These are phyloP conservation scores for Micrastur ruficollis DNA, from an alignment of 2,797 vertebrate species.

Conservation along the genomic window DNA sequence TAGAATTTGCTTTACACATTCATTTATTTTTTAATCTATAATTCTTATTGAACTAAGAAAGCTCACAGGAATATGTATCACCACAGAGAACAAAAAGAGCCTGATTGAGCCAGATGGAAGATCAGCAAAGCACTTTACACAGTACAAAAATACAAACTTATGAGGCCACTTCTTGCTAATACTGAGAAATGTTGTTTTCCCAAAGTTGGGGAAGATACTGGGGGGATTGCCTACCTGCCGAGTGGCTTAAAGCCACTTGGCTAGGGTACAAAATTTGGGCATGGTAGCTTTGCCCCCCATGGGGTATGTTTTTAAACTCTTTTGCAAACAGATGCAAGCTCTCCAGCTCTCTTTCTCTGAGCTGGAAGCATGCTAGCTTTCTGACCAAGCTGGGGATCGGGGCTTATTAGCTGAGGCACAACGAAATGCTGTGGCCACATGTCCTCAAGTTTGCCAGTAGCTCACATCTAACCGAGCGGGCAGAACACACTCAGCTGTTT, in stretches of 20 bases:
- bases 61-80: conserved; percentile 28
- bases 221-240: fast-evolving
- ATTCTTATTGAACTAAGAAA: conserved; percentile 57
- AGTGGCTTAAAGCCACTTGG: background rate
- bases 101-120: conserved; percentile 25
- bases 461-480: background rate
- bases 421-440: fast-evolving
- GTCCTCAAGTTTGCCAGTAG: background rate
- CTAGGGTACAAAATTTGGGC: background rate
- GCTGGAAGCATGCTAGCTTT: background rate
- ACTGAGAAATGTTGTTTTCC: background rate
- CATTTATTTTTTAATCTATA: conserved; percentile 66
- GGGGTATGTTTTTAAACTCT: background rate
- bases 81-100: conserved; percentile 35
- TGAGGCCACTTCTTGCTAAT: background rate
- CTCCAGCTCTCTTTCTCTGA: background rate
- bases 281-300: background rate
- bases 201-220: background rate
- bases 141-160: background rate
- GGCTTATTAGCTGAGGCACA: fast-evolving
- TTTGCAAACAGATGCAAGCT: background rate
- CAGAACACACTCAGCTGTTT: background rate
- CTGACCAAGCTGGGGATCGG: background rate
- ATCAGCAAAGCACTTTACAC: background rate
- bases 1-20: conserved; percentile 55